phyloP scores from a whole-genome alignment of 2,797 vertebrate species.

The Eulemur coronatus region DNA sequence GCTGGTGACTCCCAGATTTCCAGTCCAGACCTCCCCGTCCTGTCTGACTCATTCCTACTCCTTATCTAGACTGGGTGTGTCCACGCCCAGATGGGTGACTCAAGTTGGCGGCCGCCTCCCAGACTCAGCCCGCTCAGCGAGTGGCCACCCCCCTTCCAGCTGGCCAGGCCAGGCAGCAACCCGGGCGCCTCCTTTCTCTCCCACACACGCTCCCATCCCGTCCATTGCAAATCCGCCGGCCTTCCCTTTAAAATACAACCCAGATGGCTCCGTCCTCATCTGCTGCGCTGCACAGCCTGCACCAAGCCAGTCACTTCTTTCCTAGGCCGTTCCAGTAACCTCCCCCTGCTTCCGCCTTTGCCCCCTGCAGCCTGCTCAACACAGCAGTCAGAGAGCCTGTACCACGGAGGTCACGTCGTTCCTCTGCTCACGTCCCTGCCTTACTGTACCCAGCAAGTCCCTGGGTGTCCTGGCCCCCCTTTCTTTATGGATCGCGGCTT shows the following conservation, averaged over 20 bases:
- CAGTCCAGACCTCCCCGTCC: neutral
- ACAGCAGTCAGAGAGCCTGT: neutral
- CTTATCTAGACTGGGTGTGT: neutral
- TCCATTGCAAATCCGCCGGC: neutral
- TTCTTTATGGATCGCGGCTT: neutral
- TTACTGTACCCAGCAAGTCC: neutral
- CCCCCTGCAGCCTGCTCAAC: neutral
- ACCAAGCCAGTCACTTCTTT: neutral
- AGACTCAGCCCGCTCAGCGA: neutral
- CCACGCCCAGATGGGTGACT: neutral
- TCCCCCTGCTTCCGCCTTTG: no score
- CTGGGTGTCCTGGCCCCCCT: no score
- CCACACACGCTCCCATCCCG: neutral
- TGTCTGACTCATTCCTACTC: neutral
- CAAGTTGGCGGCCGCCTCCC: neutral
- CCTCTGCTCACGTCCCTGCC: neutral
- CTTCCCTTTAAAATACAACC: neutral
- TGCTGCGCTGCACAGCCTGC: neutral
- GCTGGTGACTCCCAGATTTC: neutral
- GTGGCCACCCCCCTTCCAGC: no score
- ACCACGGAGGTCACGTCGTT: neutral
- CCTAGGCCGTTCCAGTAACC: neutral
- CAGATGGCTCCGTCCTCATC: no score
- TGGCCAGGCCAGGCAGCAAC: neutral
- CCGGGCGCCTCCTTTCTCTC: neutral